A percentile compares a stretch with the other conserved stretches of the same genome.
Evolutionary conservation across 2,113 vertebrate species (phyloP).

Genomic region (Cichladusa arquata): DNA sequence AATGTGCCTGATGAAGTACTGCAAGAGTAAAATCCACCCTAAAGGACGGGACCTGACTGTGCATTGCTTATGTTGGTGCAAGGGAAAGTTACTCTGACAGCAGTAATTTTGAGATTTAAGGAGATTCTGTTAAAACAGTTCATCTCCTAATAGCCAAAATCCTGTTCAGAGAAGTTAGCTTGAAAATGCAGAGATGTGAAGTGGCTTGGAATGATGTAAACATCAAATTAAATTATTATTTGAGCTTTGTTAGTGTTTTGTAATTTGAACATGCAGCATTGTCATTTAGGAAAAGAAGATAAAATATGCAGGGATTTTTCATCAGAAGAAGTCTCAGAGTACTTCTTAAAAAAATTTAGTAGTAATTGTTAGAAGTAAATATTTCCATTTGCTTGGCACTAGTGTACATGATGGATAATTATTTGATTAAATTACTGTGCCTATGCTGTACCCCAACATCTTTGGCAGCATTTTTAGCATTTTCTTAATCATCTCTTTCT

Average conservation of each 20-base stretch:
- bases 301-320: neutral
- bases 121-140: neutral
- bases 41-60: neutral
- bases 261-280: neutral
- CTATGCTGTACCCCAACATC: neutral
- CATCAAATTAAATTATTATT: neutral
- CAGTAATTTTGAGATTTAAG: neutral
- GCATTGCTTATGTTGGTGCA: neutral
- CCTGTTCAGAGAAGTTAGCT: neutral
- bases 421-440: conserved; percentile 19
- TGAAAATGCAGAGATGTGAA: neutral
- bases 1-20: neutral
- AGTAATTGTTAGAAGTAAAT: neutral
- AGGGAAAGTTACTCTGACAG: neutral
- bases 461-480: neutral
- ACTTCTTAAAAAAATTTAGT: neutral
- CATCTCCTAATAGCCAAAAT: neutral
- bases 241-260: neutral
- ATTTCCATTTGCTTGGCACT: neutral
- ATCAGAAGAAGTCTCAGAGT: neutral
- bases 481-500: neutral
- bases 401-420: neutral
- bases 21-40: neutral
- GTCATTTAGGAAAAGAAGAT: neutral
- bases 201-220: neutral